Base-by-base conservation (phyloP, 2,113 vertebrate species). In the Archocentrus centrarchus region DNA sequence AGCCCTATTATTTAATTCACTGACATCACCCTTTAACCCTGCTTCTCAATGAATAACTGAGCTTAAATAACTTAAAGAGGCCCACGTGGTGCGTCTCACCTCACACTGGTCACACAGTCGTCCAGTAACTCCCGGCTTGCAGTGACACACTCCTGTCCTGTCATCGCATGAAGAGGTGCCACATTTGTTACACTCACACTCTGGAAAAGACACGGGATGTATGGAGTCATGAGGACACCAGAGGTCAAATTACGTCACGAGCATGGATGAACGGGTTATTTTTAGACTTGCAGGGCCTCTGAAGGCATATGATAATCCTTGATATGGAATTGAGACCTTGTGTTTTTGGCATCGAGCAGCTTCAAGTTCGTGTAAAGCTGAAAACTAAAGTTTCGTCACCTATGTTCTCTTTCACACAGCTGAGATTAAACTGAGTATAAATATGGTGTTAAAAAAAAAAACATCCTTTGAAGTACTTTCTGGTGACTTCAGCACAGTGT, bases 121-220 rank as follows among this genome's bases (percentile, higher is more conserved):
- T n/a, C 96, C 97, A 2, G 94, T 95, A 64, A 97, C 95, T 2
- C 97, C 97, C 1, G 95, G 96, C 85, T 95, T 97, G 86, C 97
- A 97, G 90, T 96, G 96, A 88, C 97, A 97, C 79, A 95, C 94
- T 57, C 96, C 97, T 2, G 95, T 96, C 87, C 92, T 90, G 89
- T 96, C 96, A 79, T 96, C 95, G 79, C 97, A 97, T 7, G 94
- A 96, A 10, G 94, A 93, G 13, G 96, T 96, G 53, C 97, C 97
- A 79, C 97, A 97, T 89, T 93, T 92, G 80, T 94, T 93, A 84
- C 96, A 97, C 75, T 86, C 55, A 37, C 96, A 97, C 62, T 94
- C 97, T 97, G 84, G 10, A 61, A 86, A 44, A 87, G 55, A 91
- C 60, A 93, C 2, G 84, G 7, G 59, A 88, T 53, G 89, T 20